A percentile compares a stretch with the other conserved stretches of the same genome.
These are phyloP conservation scores for Apotomis betuletana DNA, from an alignment of 2,888 invertebrate species.

Conservation along the genomic window DNA sequence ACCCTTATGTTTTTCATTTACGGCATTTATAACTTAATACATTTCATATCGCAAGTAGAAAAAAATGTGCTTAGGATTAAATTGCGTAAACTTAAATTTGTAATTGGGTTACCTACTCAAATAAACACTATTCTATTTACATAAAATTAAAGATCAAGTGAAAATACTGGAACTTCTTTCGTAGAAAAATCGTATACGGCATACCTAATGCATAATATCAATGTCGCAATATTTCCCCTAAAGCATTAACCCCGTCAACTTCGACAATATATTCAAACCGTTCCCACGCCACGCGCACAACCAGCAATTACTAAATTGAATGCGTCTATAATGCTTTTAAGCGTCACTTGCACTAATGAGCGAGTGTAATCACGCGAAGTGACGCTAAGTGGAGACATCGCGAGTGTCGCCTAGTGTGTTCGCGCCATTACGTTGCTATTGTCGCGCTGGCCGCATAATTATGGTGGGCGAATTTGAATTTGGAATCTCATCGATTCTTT, in stretches of 20 bases:
- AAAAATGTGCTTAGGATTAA: too few relatives aligned
- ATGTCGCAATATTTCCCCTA: constrained; percentile 22
- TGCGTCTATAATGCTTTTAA: constrained; percentile 77
- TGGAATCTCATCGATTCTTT: constrained; percentile 47
- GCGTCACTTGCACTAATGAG: constrained; percentile 81
- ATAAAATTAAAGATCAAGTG: too few relatives aligned
- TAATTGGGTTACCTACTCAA: too few relatives aligned
- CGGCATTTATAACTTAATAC: too few relatives aligned
- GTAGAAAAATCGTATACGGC: background rate
- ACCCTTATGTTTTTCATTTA: too few relatives aligned
- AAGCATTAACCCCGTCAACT: constrained; percentile 18
- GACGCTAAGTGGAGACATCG: constrained; percentile 72
- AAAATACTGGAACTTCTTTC: too few relatives aligned
- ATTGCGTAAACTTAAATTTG: too few relatives aligned
- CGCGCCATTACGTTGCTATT: constrained; percentile 73
- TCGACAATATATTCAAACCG: constrained; percentile 28
- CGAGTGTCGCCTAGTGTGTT: constrained; percentile 60
- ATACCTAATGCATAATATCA: constrained; percentile 8
- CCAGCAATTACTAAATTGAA: constrained; percentile 82
- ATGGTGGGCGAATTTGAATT: constrained; percentile 65
- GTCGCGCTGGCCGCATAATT: constrained; percentile 60
- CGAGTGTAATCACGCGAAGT: constrained; percentile 69
- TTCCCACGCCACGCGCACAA: constrained; percentile 54
- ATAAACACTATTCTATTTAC: too few relatives aligned
- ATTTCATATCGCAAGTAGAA: too few relatives aligned